Conservation (phyloP, 2,797 vertebrate genomes). For the Cephalopachus bancanus region DNA sequence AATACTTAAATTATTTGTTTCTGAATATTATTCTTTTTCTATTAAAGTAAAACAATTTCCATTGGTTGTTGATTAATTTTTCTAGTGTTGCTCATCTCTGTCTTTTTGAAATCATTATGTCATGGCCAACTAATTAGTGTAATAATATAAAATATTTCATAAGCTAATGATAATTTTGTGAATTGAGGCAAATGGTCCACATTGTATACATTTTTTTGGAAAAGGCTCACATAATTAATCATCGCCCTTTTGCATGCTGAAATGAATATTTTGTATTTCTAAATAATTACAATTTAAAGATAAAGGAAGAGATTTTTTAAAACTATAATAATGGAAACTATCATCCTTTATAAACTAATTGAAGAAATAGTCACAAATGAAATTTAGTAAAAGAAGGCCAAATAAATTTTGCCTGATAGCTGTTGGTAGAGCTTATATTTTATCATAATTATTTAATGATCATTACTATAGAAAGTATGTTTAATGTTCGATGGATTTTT, state of each 20-base stretch:
- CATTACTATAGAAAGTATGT: constrained; percentile 20
- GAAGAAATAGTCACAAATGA: constrained; percentile 43
- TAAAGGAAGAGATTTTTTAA: constrained; percentile 15
- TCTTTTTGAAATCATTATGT: constrained; percentile 26
- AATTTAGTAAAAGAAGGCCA: not conserved
- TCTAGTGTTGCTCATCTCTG: not conserved
- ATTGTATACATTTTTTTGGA: not conserved
- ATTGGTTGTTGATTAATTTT: not conserved
- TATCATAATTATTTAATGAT: constrained; percentile 27
- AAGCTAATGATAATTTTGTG: constrained; percentile 42
- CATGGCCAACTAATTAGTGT: not conserved
- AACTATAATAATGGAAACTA: not conserved
- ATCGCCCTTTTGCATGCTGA: constrained; percentile 10
- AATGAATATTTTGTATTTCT: constrained; percentile 59
- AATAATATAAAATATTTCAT: constrained; percentile 7
- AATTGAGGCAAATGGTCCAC: not conserved
- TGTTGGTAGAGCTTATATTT: constrained; percentile 22
- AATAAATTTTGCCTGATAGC: constrained; percentile 46
- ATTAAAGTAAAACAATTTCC: not conserved
- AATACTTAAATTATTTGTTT: not conserved
- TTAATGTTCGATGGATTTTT: constrained; percentile 15
- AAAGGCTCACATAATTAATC: constrained; percentile 56
- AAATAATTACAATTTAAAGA: constrained; percentile 53
- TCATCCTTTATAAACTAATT: constrained; percentile 11
- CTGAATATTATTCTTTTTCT: not conserved